These are phyloP conservation scores for Choloepus hoffmanni DNA, from an alignment of 2,113 vertebrate species.

Conservation along the genomic window DNA sequence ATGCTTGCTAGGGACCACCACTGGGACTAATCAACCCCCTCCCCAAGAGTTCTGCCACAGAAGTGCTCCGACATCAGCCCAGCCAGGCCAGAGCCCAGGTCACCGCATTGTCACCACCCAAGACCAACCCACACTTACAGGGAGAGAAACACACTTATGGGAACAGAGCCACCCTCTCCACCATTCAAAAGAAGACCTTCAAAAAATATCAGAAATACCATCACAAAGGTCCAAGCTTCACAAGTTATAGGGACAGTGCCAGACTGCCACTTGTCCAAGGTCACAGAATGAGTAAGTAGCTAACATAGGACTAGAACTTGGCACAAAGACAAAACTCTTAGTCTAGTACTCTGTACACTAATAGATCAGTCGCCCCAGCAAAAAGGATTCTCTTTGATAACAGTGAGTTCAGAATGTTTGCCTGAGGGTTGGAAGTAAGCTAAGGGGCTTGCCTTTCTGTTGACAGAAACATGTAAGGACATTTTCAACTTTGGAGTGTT, in stretches of 20 bases:
- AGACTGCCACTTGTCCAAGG: background rate
- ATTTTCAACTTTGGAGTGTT: background rate
- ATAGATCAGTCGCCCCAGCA: background rate
- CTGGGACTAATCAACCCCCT: background rate
- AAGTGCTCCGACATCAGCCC: background rate
- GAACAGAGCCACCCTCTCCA: background rate
- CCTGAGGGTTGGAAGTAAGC: background rate
- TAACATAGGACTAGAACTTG: background rate
- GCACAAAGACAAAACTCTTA: background rate
- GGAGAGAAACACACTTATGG: background rate
- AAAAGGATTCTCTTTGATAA: constrained; percentile 36
- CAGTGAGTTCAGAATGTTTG: constrained; percentile 26
- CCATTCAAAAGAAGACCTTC: background rate
- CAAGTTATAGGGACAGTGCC: background rate
- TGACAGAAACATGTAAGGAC: background rate
- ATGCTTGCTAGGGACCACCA: background rate
- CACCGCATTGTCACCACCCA: background rate
- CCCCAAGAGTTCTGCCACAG: background rate
- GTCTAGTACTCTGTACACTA: background rate
- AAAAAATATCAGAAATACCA: background rate
- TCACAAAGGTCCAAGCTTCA: background rate
- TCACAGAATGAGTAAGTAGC: background rate
- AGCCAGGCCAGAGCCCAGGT: background rate
- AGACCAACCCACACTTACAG: background rate
- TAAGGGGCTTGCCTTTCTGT: constrained; percentile 34